Percentiles rank a stretch among this genome's conserved stretches.
These are phyloP conservation scores for Monarcha castaneiventris DNA, from an alignment of 2,113 vertebrate genomes.

Conservation along the genomic window DNA sequence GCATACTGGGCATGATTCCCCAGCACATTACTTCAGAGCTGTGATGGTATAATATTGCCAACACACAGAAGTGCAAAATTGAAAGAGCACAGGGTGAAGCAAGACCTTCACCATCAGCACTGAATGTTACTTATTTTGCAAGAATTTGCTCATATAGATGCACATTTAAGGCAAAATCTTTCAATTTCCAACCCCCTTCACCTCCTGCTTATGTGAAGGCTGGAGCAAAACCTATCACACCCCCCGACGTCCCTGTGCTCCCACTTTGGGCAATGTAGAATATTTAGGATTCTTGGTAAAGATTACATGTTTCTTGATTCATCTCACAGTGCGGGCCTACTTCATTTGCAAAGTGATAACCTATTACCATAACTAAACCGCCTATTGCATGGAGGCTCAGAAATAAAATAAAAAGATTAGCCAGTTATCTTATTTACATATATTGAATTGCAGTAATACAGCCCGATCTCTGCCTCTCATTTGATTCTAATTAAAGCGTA, in stretches of 20 bases:
- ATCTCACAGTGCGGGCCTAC: constrained; percentile 78
- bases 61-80: background rate
- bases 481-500: constrained; percentile 95
- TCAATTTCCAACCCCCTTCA: background rate
- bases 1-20: background rate
- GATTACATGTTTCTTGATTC: constrained; percentile 79
- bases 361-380: constrained; percentile 84
- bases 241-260: background rate
- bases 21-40: background rate
- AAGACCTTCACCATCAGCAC: background rate
- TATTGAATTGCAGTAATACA: constrained; percentile 89
- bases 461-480: constrained; percentile 88
- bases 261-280: constrained; percentile 37
- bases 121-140: constrained; percentile 1
- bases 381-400: constrained; percentile 82
- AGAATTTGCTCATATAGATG: constrained; percentile 30
- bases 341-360: constrained; percentile 85
- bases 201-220: constrained; percentile 8
- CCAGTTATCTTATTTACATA: constrained; percentile 88
- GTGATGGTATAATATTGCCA: background rate
- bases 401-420: constrained; percentile 91
- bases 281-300: constrained; percentile 72
- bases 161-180: constrained; percentile 25
- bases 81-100: background rate
- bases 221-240: background rate